These are phyloP conservation scores for Cryptus viduatorius DNA, from an alignment of 2,888 invertebrate genomes.

Conservation along the genomic window DNA sequence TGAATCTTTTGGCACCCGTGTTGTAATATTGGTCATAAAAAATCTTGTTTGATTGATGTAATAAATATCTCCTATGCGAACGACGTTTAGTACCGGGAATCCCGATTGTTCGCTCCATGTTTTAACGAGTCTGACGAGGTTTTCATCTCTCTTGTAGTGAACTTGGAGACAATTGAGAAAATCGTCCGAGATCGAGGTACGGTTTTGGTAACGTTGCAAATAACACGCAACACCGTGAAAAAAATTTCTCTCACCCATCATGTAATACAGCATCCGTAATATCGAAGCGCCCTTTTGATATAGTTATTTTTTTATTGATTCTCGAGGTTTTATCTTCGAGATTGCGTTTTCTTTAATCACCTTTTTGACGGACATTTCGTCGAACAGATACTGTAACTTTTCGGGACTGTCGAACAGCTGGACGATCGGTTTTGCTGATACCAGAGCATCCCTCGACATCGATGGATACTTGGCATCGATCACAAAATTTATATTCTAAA, in stretches of 20 bases:
- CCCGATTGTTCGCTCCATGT: conserved; percentile 70
- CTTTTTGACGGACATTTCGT: conserved; percentile 67
- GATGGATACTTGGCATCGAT: conserved; percentile 66
- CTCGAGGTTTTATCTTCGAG: neutral
- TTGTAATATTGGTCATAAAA: conserved; percentile 3
- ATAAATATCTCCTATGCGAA: conserved; percentile 33
- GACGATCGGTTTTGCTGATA: conserved; percentile 56
- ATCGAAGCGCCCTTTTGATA: conserved; percentile 69
- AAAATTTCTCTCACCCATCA: conserved; percentile 65
- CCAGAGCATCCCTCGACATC: conserved; percentile 67
- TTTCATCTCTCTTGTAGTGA: conserved; percentile 27
- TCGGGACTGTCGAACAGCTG: conserved; percentile 48
- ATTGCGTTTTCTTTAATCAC: conserved; percentile 35
- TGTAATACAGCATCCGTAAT: conserved; percentile 70
- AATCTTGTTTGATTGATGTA: conserved; percentile 55
- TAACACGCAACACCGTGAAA: conserved; percentile 63
- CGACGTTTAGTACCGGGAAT: conserved; percentile 71
- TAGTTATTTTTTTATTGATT: conserved; percentile 3
- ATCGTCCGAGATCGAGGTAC: conserved; percentile 59
- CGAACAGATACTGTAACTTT: conserved; percentile 61
- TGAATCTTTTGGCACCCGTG: neutral
- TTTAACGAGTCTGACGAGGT: conserved; percentile 64
- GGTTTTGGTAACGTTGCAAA: conserved; percentile 57
- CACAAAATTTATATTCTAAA: conserved; percentile 41
- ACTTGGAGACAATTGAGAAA: conserved; percentile 62